Base-by-base conservation (phyloP, 2,113 vertebrate genomes). In the zebrafish (Danio rerio) region DNA sequence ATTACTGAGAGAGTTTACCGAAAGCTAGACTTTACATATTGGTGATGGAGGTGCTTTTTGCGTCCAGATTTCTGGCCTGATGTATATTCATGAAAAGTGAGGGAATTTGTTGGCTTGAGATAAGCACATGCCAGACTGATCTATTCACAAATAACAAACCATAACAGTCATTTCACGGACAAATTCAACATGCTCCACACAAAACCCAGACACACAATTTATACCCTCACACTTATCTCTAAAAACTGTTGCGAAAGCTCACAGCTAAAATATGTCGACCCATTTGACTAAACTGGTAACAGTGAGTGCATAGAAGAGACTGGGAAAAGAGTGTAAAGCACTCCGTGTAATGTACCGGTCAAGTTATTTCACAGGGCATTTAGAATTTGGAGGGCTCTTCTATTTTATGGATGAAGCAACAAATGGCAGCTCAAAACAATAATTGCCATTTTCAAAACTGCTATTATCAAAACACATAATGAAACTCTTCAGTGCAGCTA, bases 261-360 rank as follows among this genome's bases (percentile, higher is more conserved):
- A 73, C 70, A 69, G 78, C 84, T 69, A 81, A 81, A 85, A 45
- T 86, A 83, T 89, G 85, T 80, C 82, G 86, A 84, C 83, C 86
- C 86, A 73, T 83, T 90, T 91, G 88, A 88, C 85, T 81, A 50
- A 61, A 80, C 50, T 59, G 8, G 16, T 83, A 78, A 86, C 16
- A 66, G 70, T 73, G 81, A 83, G 79, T 78, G n/a, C n/a, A n/a
- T n/a, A n/a, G n/a, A n/a, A 62, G 21, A 78, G 18, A 82, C 43
- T 66, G 79, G 68, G 66, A 73, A 80, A 13, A 56, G 82, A 68
- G 40, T 59, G 76, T 10, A 18, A 75, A 52, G n/a, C n/a, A n/a
- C n/a, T n/a, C n/a, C n/a, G n/a, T n/a, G n/a, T n/a, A n/a, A n/a
- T n/a, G n/a, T n/a, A n/a, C n/a, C n/a, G n/a, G n/a, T n/a, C n/a